Evolutionary conservation across 2,888 invertebrate genomes (phyloP), one percentile per base, ranked within the genome.

Genomic region (Acholoe squamosa): DNA sequence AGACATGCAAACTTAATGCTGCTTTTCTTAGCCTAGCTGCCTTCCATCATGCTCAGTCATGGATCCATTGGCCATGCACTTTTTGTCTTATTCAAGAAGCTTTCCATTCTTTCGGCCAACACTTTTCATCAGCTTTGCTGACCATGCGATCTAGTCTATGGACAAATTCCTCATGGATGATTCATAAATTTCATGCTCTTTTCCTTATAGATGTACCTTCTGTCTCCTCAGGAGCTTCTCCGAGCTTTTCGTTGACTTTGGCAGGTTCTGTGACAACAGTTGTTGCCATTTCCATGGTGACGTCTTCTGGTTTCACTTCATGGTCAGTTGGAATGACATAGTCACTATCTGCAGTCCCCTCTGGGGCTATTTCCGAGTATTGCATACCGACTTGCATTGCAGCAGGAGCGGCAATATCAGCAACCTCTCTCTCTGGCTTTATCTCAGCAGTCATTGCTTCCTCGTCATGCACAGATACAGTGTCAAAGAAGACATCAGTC

Each of bases 251-350:
- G 12, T 52, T 77, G 16, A 80, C 31, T 34, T 90, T 56, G 5
- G 77, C 33, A 28, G 90, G 84, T 28, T 77, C 16, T 0, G 34
- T 51, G 31, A 77, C 56, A 25, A 52, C n/a, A 25, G 90, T 54
- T 28, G 22, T 51, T 19, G 16, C 51, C 22, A 89, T 54, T 61
- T 91, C 67, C 52, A 61, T 80, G 22, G 71, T 89, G 22, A 89
- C 84, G 19, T 89, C 84, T 16, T n/a, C 84, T 61, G 91, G 90
- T 14, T 19, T 28, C 0, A 90, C 80, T 51, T 52, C 43, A 54
- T 84, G 31, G 19, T 91, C 67, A 89, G 76, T 84, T 25, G 89
- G 25, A 31, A 80, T 89, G 84, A 77, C 88, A 89, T n/a, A 91
- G 88, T 19, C 86, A 84, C 91, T 91, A 89, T 80, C 91, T 89